Evolutionary conservation across 2,888 invertebrate genomes (phyloP), one percentile per base, ranked within the genome.

Genomic region (Dyspetes luteomarginatus): DNA sequence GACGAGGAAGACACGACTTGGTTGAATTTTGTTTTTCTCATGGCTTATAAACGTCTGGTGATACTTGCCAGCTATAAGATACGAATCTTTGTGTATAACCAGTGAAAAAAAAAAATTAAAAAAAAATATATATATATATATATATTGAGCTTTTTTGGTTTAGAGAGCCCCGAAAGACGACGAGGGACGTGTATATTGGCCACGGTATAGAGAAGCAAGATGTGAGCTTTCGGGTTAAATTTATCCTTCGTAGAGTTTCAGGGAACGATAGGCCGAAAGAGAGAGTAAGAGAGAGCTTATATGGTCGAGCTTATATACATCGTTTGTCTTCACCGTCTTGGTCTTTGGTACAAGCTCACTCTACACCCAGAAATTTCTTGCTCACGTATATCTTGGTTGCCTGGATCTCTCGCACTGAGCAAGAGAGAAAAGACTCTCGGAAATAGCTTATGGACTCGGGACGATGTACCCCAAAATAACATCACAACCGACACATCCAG

Each of bases 231-330:
- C 72, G 83, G 87, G 88, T 89, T 89, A 89, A 89, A 88, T 89
- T 88, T 89, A 89, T 89, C 88, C 85, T 87, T 87, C 85, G 88
- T 79, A 78, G 86, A 88, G 89, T 87, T 89, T 88, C 85, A 84
- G 81, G 77, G 84, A 82, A 83, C 78, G 77, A 83, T 78, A 60
- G 72, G 26, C 22, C 30, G 17, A 48, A 41, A 41, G 55, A 43
- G 30, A 19, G 64, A 56, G 62, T 30, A 28, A 56, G 24, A 22
- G 22, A 45, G 19, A 30, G 43, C 73, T 64, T 22, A 45, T 73
- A 73, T 73, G 73, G 73, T 30, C 56, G 65, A 64, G 55, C 55
- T 73, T 48, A 65, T 45, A 64, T 52, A 68, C 68, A 60, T 48
- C 36, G 22, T 68, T 62, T 62, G 74, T 67, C 62, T 78, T 73